Conservation (phyloP, 1,140 invertebrate species). For the Thaumatotibia leucotreta region DNA sequence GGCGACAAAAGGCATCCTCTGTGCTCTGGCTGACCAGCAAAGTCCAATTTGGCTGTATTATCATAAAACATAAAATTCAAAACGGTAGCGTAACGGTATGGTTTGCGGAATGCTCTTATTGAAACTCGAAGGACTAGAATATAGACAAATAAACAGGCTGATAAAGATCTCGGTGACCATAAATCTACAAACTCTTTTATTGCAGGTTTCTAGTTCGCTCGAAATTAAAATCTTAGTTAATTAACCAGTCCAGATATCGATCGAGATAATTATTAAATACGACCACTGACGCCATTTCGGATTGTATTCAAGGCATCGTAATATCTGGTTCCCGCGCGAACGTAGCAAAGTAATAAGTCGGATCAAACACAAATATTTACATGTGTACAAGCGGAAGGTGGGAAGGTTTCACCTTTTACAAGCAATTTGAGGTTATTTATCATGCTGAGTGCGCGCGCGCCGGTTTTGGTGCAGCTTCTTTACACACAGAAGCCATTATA, state of each 20-base stretch:
- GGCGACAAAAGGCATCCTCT: no score
- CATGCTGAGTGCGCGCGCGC: conserved; percentile 41
- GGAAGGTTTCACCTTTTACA: conserved; percentile 70
- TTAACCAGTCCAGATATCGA: conserved; percentile 5
- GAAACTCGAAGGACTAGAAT: conserved; percentile 9
- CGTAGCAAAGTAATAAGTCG: conserved; percentile 44
- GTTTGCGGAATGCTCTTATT: background rate
- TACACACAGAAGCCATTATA: conserved; percentile 74
- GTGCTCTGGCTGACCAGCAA: no score
- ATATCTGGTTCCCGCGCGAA: conserved; percentile 17
- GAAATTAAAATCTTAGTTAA: conserved; percentile 9
- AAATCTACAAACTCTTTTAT: conserved; percentile 57
- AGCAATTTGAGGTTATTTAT: conserved; percentile 74
- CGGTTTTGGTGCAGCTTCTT: conserved; percentile 61
- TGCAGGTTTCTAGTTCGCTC: conserved; percentile 7
- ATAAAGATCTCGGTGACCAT: conserved; percentile 59
- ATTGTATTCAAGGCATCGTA: background rate
- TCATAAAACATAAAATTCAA: background rate
- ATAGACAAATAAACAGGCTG: conserved; percentile 52
- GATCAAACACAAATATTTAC: conserved; percentile 71
- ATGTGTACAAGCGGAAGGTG: conserved; percentile 53
- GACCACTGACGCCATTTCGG: background rate
- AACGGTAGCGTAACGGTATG: background rate
- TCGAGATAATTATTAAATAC: conserved; percentile 6
- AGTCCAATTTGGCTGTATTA: no score